These are phyloP conservation scores for Labeo calbasu DNA, from an alignment of 2,797 vertebrate species.

Conservation along the genomic window DNA sequence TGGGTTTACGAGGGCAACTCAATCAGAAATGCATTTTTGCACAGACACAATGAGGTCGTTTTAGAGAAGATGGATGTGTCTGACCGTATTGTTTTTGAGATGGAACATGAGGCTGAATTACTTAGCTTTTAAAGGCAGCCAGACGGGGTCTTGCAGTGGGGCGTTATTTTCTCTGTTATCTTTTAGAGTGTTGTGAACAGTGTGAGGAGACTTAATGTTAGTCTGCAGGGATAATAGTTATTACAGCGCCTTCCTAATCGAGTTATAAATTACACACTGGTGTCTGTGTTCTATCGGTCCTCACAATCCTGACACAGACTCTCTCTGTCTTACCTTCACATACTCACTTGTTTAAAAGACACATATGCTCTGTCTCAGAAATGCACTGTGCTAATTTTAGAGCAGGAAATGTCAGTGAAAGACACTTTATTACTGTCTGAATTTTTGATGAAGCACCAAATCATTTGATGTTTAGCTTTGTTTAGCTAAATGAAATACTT, in stretches of 20 bases:
- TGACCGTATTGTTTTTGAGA: constrained; percentile 14
- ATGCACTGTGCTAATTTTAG: background rate
- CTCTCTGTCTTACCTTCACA: background rate
- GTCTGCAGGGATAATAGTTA: background rate
- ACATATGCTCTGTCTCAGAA: background rate
- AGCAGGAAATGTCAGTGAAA: background rate
- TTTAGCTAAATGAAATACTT: background rate
- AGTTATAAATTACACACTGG: constrained; percentile 22
- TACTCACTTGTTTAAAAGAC: background rate
- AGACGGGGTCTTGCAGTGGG: background rate
- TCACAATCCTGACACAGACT: background rate
- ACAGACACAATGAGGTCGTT: constrained; percentile 21
- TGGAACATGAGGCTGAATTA: constrained; percentile 9
- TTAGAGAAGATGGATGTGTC: constrained; percentile 17
- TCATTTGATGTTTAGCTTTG: background rate
- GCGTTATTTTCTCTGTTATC: constrained; percentile 7
- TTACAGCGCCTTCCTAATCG: background rate
- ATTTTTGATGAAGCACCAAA: background rate
- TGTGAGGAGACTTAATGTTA: background rate
- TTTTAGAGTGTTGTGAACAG: constrained; percentile 2
- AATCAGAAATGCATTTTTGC: constrained; percentile 21
- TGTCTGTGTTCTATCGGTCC: constrained; percentile 12
- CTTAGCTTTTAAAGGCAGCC: background rate
- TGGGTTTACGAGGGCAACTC: background rate
- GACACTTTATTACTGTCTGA: background rate